Evolutionary conservation across 2,888 invertebrate genomes (phyloP), one percentile per base, ranked within the genome.

Genomic region (Blastobasis adustella): DNA sequence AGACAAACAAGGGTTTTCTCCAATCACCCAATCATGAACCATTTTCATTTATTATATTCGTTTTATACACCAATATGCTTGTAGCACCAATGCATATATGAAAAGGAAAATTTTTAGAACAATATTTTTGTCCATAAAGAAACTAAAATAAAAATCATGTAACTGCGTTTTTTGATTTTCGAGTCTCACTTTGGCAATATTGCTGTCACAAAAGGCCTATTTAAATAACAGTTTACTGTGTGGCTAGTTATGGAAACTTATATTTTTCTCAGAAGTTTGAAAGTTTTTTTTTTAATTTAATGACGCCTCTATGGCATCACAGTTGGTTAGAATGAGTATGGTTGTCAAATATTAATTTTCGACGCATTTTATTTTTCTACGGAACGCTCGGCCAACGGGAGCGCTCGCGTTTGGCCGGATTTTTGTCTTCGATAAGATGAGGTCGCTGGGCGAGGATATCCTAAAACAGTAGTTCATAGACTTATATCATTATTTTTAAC

Each of bases 401-500:
- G 47, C 45, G 53, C 46, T 46, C 37, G 36, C 46, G 7, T 37
- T 46, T 46, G 23, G 6, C 37, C 23, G 45, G 36, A 37, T 41
- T 47, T 5, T 36, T 45, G 48, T 53, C 50, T 50, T 47, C 44
- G 45, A 53, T 50, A 53, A 50, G 39, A 42, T 49, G 49, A 45
- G 10, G 8, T 5, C 40, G 41, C 48, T 39, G 48, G 36, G 10
- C 48, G 41, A 10, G 42, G 42, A 49, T 40, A 37, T 9, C 36
- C 10, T 73, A 70, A n/a, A 73, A 71, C 64, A 69, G 73, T 82
- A 83, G 81, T 69, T 44, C 73, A 79, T 85, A 85, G 78, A 79
- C 68, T 72, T 78, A 85, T 87, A 87, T 87, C 85, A 87, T 86
- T 87, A 87, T 83, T 79, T 87, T 84, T 84, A 86, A 86, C 71